Evolutionary conservation across 2,888 invertebrate genomes (phyloP).

Genomic region (Leuctra nigra): DNA sequence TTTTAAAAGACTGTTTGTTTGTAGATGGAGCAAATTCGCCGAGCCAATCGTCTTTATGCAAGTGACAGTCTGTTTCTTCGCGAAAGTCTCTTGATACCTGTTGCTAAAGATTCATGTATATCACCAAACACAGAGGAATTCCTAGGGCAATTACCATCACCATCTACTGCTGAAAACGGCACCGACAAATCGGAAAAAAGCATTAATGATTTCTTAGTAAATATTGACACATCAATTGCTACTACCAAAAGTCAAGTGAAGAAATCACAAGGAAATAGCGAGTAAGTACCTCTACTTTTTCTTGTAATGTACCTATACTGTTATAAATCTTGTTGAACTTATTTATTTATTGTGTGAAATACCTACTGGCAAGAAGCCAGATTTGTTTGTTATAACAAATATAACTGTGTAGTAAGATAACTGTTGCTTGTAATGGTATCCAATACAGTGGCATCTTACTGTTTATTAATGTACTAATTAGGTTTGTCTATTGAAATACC

Average conservation of each 20-base stretch:
- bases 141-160: slow-evolving; percentile 15
- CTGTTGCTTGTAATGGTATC: no score
- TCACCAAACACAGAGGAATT: slow-evolving; percentile 27
- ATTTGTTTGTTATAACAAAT: no score
- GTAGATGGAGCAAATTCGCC: slow-evolving; percentile 89
- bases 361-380: no score
- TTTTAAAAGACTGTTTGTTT: no score
- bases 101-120: slow-evolving; percentile 54
- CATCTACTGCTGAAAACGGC: slow-evolving; percentile 16
- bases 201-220: slow-evolving; percentile 71
- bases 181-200: slow-evolving; percentile 52
- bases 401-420: no score
- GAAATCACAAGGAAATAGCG: slow-evolving; percentile 69
- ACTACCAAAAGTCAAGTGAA: slow-evolving; percentile 77
- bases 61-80: slow-evolving; percentile 89
- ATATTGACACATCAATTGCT: slow-evolving; percentile 79
- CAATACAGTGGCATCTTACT: no score
- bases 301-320: no score
- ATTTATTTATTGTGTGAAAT: no score
- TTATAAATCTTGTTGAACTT: no score
- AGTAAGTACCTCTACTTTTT: no score
- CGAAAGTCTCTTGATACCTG: slow-evolving; percentile 81
- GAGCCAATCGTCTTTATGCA: slow-evolving; percentile 86
- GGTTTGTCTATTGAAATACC: no score
- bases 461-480: no score